These are phyloP conservation scores for Aphodius granarius DNA, from an alignment of 2,888 invertebrate genomes.

Conservation along the genomic window DNA sequence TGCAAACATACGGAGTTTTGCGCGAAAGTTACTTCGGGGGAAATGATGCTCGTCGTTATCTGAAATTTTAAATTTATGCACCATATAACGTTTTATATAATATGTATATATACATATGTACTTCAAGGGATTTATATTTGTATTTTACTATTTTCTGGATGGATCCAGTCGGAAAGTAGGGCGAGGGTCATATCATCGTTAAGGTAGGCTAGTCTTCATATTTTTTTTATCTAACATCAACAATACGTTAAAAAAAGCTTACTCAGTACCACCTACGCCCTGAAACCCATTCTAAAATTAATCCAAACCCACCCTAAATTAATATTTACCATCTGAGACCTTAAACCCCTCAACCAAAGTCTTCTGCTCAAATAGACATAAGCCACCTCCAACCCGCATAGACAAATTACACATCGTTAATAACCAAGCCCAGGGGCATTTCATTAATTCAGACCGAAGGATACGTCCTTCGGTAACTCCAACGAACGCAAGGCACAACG, in stretches of 20 bases:
- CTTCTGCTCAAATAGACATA: not conserved
- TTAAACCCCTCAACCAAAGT: not conserved
- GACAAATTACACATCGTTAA: not conserved
- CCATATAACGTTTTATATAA: not conserved
- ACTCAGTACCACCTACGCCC: not conserved
- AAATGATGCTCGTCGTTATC: not conserved
- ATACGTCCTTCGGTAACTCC: not conserved
- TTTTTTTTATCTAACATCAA: no score
- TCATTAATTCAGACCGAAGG: not conserved
- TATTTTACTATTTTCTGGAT: no score
- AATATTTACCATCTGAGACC: not conserved
- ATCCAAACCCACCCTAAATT: not conserved
- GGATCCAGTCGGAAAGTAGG: no score
- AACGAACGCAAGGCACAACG: not conserved
- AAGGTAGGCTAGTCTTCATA: no score
- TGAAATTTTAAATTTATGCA: not conserved
- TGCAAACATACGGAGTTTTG: not conserved
- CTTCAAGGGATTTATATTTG: no score
- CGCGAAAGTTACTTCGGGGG: not conserved
- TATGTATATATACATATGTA: no score
- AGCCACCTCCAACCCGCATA: not conserved
- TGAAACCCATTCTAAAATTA: not conserved
- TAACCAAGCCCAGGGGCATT: not conserved
- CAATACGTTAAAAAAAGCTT: no score
- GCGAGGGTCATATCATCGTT: no score